Base-by-base conservation (phyloP, 1,140 invertebrate species). In the Cydia pomonella region DNA sequence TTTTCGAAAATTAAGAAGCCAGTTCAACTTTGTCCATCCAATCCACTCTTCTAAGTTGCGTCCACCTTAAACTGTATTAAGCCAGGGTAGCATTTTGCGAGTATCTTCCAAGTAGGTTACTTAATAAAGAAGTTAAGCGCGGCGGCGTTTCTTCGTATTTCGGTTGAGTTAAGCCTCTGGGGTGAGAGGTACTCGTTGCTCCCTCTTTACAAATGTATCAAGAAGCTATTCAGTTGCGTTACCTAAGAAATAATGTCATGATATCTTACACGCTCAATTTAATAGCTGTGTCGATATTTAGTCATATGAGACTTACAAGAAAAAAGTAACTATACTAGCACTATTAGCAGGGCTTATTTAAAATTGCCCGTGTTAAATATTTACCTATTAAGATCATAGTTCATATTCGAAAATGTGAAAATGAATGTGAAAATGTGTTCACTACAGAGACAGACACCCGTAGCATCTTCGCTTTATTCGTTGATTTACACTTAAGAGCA, bases 101-200 rank as follows among this genome's bases (percentile, higher is more conserved):
- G 50, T 53, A 7, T 59, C 53, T 21, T 2, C 53, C 53, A 59
- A 59, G 53, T 59, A 59, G 53, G 18, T 23, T 21, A 59, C 53
- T 59, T 59, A 59, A 59, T 59, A 59, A 59, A 59, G 53, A 23
- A 59, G 53, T 59, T 59, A 59, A 59, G 53, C 9, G 21, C 2
- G 9, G 21, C 2, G 9, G 23, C 53, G 53, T 12, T 59, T 59
- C 53, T 59, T 23, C 21, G 53, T 23, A 59, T 23, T 59, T 59
- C 53, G 53, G 53, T n/a, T 18, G 50, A 53, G 50, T 53, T 59
- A 23, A 59, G 53, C 53, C 53, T 21, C 53, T 23, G 53, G 53
- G 53, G 53, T 59, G 53, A 18, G 50, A 16, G n/a, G 0, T 59
- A 21, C 10, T 23, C 21, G 53, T 53, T n/a, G 16, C 3, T 21